Conservation (phyloP, 2,113 vertebrate species). For the Melanostigma gelatinosum region DNA sequence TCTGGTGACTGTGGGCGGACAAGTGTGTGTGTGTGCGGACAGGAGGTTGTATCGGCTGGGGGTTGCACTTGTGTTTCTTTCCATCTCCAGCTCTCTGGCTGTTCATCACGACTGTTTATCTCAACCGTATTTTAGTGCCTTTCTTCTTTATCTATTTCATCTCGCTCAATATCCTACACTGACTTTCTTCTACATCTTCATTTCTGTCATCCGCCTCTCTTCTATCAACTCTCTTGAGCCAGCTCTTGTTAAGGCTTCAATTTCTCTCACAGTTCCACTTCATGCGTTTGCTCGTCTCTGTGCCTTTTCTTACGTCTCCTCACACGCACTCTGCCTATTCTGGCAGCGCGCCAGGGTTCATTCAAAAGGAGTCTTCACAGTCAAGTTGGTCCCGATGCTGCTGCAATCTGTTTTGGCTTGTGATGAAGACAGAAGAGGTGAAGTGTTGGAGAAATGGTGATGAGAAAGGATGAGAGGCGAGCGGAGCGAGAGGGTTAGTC, state of each 20-base stretch:
- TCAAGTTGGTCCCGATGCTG: constrained; percentile 48
- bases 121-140: constrained; percentile 14
- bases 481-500: constrained; percentile 61
- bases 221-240: constrained; percentile 16
- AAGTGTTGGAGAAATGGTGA: constrained; percentile 60
- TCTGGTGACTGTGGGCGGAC: constrained; percentile 79
- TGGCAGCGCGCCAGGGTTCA: constrained; percentile 56
- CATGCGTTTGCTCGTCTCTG: constrained; percentile 19
- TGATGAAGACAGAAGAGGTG: constrained; percentile 62
- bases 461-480: constrained; percentile 65
- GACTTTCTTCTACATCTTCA: constrained; percentile 27
- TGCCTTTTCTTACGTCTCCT: constrained; percentile 41
- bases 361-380: constrained; percentile 49
- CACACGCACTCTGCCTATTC: constrained; percentile 7
- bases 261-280: constrained; percentile 32
- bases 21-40: constrained; percentile 56
- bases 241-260: constrained; percentile 43
- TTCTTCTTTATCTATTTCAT: constrained; percentile 36
- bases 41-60: constrained; percentile 51
- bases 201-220: constrained; percentile 25
- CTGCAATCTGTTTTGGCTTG: constrained; percentile 66
- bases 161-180: constrained; percentile 10
- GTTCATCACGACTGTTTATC: constrained; percentile 69
- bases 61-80: constrained; percentile 70
- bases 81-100: constrained; percentile 54